Base-by-base conservation (phyloP, 30 jellyfish, hydroid and myxozoan species). In the Aurelia sp. region DNA sequence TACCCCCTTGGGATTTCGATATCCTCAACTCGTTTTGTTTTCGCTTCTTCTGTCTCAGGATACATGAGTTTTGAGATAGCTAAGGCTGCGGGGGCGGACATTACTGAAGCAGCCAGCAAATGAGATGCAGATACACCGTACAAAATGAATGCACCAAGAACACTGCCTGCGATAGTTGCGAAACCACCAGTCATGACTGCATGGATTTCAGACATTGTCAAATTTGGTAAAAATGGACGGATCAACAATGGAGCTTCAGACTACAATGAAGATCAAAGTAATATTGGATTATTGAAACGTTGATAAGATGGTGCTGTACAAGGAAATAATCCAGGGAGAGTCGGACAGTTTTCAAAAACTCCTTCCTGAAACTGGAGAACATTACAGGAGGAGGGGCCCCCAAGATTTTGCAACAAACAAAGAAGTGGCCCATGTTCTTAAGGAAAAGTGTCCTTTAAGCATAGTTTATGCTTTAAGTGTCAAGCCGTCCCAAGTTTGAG, bases 41-140 rank as follows among this genome's bases (percentile, higher is more conserved):
- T 78, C 21, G 97, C 90, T 33, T 19, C 91, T 48, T 88, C 78
- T 1, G 92, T 86, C 59, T 94, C 99, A 12, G 99, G 99, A 64
- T 94, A 94, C 97, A 94, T 89, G 50, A 94, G 77, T 61, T 94
- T 94, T 12, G 99, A 80, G 69, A 94, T 78, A 4, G 99, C 97
- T 57, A 94, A 76, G 13, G 99, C 97, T 2, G 97, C 99, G 30
- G 97, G 97, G 22, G 99, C 97, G n/a, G 98, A 90, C 99, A 94
- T 94, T 4, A 94, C 97, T 11, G 97, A 94, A 10, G 99, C 97
- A 0, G 99, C 84, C n/a, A 94, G 67, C 63, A 94, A 82, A 78
- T 94, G 97, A n/a, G 97, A 89, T 47, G 97, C 91, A 6, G 99
- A 86, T 8, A 94, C 96, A 22, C 99, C 99, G 22, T 69, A 76